These are phyloP conservation scores for Gonioctena quinquepunctata DNA, from an alignment of 1,140 invertebrate genomes.

Conservation along the genomic window DNA sequence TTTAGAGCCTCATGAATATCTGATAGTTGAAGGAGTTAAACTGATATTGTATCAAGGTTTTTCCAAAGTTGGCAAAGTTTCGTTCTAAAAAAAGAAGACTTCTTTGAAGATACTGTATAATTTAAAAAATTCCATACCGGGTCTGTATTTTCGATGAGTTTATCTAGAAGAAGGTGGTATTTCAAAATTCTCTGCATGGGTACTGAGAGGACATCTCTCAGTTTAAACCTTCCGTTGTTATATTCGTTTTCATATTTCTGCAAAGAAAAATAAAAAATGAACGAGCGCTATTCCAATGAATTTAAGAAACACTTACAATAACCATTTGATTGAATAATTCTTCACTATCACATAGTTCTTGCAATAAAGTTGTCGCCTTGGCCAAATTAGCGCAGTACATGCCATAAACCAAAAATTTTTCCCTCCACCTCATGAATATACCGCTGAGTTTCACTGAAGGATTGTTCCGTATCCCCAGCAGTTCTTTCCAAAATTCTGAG, in stretches of 20 bases:
- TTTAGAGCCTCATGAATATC: too few relatives aligned
- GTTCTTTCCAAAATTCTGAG: slow-evolving; percentile 77
- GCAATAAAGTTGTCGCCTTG: slow-evolving; percentile 74
- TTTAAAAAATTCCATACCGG: slow-evolving; percentile 60
- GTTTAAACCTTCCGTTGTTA: slow-evolving; percentile 92
- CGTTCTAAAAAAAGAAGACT: not conserved
- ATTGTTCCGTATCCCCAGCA: slow-evolving; percentile 70
- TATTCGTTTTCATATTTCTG: slow-evolving; percentile 90
- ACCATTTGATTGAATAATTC: slow-evolving; percentile 39
- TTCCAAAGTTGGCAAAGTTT: not conserved
- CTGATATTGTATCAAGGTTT: too few relatives aligned
- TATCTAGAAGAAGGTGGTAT: slow-evolving; percentile 92
- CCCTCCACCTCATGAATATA: slow-evolving; percentile 88
- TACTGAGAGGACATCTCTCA: slow-evolving; percentile 92
- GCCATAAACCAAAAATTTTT: slow-evolving; percentile 91
- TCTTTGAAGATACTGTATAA: not conserved
- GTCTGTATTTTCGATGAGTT: slow-evolving; percentile 89
- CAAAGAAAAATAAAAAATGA: slow-evolving; percentile 47
- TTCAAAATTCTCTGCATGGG: slow-evolving; percentile 98
- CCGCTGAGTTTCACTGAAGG: slow-evolving; percentile 62
- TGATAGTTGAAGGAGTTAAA: too few relatives aligned
- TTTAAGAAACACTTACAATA: slow-evolving; percentile 45
- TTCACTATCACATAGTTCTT: slow-evolving; percentile 69
- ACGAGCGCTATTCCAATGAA: not conserved
- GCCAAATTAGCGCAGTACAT: slow-evolving; percentile 94